A percentile compares a stretch with the other conserved stretches of the same genome.
Evolutionary conservation across 2,113 vertebrate species (phyloP).

Genomic region (Ptilorrhoa leucosticta): DNA sequence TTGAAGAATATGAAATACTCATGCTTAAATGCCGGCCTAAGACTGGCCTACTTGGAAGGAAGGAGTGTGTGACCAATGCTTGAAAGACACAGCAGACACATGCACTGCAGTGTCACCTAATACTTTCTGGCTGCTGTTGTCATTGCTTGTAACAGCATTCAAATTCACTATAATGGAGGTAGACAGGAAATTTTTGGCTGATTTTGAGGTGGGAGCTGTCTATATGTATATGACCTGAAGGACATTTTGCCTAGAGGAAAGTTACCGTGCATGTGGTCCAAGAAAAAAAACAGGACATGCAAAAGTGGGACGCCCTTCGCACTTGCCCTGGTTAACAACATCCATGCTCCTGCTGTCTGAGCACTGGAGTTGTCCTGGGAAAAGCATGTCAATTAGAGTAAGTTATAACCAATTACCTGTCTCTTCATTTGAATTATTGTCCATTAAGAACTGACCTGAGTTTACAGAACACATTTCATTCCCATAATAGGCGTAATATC

Average conservation of each 20-base stretch:
- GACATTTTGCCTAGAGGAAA: not conserved
- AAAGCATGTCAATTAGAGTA: conserved; percentile 43
- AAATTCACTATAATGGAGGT: not conserved
- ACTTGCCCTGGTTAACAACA: conserved; percentile 17
- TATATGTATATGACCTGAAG: not conserved
- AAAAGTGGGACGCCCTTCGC: conserved; percentile 32
- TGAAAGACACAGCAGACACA: not conserved
- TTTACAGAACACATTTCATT: conserved; percentile 32
- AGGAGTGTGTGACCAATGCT: not conserved
- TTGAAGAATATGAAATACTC: not conserved
- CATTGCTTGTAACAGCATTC: not conserved
- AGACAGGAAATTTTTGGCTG: not conserved
- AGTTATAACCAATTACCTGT: conserved; percentile 6
- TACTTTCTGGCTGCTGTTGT: not conserved
- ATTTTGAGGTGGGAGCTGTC: not conserved
- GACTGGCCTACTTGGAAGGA: not conserved
- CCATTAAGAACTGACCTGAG: conserved; percentile 41
- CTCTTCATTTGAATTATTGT: conserved; percentile 39
- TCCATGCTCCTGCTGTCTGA: not conserved
- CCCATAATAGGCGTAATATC: not conserved
- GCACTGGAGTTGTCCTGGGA: conserved; percentile 12
- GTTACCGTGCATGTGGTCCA: not conserved
- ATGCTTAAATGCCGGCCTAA: not conserved
- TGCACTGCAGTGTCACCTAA: not conserved
- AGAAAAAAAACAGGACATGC: not conserved